Conservation (phyloP, 2,888 invertebrate species). For the Drosophila picticornis region DNA sequence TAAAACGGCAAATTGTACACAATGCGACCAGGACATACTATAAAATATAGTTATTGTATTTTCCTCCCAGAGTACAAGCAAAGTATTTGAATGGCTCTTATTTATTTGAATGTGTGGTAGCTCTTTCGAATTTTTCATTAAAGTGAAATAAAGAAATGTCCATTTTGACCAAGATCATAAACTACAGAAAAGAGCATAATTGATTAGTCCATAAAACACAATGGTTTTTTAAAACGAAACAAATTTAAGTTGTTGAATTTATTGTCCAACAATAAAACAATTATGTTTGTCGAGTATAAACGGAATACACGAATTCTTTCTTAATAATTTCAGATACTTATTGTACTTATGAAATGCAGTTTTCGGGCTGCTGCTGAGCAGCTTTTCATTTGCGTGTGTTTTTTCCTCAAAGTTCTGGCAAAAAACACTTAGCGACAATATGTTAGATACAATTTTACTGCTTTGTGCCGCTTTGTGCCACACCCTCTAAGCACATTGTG, state of each 20-base stretch:
- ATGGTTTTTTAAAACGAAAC: not conserved
- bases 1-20: conserved; percentile 31
- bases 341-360: not conserved
- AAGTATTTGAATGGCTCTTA: conserved; percentile 7
- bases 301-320: not conserved
- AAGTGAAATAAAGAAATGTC: not conserved
- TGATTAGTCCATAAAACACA: conserved; percentile 4
- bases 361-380: not conserved
- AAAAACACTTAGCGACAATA: conserved; percentile 2
- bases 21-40: conserved; percentile 12
- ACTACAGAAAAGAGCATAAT: not conserved
- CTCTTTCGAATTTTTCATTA: not conserved
- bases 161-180: not conserved
- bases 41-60: conserved; percentile 46
- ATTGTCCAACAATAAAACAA: not conserved
- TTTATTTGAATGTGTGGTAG: not conserved
- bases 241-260: not conserved
- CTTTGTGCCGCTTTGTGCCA: not conserved
- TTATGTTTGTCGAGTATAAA: not conserved
- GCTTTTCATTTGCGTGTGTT: not conserved
- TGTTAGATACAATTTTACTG: not conserved
- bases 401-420: not conserved
- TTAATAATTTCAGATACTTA: no score
- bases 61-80: not conserved
- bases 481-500: not conserved